A percentile compares a stretch with the other conserved stretches of the same genome.
Evolutionary conservation across 1,140 invertebrate genomes (phyloP).

Genomic region (Homarus americanus): DNA sequence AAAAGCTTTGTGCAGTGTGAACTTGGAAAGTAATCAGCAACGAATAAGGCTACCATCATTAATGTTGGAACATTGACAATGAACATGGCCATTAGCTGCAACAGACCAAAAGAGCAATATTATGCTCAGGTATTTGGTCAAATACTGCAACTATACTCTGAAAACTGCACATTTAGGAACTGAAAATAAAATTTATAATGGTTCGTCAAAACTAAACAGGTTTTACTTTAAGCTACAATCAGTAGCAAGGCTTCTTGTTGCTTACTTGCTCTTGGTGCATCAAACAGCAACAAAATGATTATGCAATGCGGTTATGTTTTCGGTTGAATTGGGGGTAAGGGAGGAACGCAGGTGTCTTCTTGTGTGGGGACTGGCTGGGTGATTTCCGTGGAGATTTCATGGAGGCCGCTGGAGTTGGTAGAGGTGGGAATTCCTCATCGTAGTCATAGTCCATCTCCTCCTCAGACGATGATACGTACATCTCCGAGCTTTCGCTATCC

Average conservation of each 20-base stretch:
- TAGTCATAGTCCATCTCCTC: conserved; percentile 75
- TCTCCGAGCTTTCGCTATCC: conserved; percentile 69
- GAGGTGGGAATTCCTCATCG: conserved; percentile 74
- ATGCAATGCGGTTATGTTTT: conserved; percentile 61
- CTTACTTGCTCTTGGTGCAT: conserved; percentile 21
- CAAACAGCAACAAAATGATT: conserved; percentile 7
- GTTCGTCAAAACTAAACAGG: background rate
- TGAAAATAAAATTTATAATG: background rate
- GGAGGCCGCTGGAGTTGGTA: conserved; percentile 65
- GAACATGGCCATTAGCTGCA: background rate
- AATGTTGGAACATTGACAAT: background rate
- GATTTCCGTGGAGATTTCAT: conserved; percentile 63
- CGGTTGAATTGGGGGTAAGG: conserved; percentile 58
- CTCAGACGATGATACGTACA: conserved; percentile 67
- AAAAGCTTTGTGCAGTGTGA: conserved; percentile 36
- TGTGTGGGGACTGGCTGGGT: conserved; percentile 60
- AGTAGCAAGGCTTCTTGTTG: background rate
- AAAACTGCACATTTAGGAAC: conserved; percentile 51
- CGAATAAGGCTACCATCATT: background rate
- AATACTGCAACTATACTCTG: background rate
- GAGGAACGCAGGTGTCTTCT: conserved; percentile 45
- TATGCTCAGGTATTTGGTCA: background rate
- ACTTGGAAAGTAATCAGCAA: background rate
- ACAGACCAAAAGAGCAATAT: background rate
- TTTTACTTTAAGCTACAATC: background rate